These are phyloP conservation scores for Colostygia pectinataria DNA, from an alignment of 2,888 invertebrate genomes.

Conservation along the genomic window DNA sequence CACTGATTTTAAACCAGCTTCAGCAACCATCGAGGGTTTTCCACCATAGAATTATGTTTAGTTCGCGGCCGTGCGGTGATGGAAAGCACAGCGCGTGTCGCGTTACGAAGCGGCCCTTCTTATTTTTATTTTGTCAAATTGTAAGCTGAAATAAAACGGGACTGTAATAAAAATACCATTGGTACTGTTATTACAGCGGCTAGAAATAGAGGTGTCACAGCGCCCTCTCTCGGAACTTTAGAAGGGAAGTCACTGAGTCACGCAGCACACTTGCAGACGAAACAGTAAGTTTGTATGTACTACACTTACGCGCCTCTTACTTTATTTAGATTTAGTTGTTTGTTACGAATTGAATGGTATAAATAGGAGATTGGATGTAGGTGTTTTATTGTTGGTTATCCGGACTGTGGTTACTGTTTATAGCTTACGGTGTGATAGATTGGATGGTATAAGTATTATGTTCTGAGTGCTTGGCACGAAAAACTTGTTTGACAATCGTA, in stretches of 20 bases:
- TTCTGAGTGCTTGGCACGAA: too few relatives aligned
- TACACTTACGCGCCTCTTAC: slow-evolving; percentile 5
- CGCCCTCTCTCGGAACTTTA: slow-evolving; percentile 45
- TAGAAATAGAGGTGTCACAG: slow-evolving; percentile 68
- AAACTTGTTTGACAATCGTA: too few relatives aligned
- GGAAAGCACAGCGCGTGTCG: slow-evolving; percentile 47
- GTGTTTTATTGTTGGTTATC: slow-evolving; percentile 19
- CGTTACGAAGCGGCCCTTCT: slow-evolving; percentile 66
- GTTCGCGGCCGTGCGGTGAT: slow-evolving; percentile 1
- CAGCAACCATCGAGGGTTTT: slow-evolving; percentile 47
- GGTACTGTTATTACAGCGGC: slow-evolving; percentile 77
- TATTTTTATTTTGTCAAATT: slow-evolving; percentile 83
- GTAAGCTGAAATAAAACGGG: slow-evolving; percentile 80
- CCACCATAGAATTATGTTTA: neutral
- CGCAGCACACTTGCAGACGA: slow-evolving; percentile 5
- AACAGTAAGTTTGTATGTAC: neutral
- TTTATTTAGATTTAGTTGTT: slow-evolving; percentile 8
- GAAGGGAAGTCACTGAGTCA: slow-evolving; percentile 28
- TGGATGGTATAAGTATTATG: too few relatives aligned
- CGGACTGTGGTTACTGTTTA: slow-evolving; percentile 4
- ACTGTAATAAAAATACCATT: slow-evolving; percentile 80
- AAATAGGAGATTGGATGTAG: slow-evolving; percentile 31
- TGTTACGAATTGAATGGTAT: slow-evolving; percentile 21
- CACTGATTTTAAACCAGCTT: slow-evolving; percentile 57
- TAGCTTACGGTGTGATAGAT: neutral